phyloP scores from a whole-genome alignment of 53 echinoderm and acorn worm species.

The Zoroaster sp. region DNA sequence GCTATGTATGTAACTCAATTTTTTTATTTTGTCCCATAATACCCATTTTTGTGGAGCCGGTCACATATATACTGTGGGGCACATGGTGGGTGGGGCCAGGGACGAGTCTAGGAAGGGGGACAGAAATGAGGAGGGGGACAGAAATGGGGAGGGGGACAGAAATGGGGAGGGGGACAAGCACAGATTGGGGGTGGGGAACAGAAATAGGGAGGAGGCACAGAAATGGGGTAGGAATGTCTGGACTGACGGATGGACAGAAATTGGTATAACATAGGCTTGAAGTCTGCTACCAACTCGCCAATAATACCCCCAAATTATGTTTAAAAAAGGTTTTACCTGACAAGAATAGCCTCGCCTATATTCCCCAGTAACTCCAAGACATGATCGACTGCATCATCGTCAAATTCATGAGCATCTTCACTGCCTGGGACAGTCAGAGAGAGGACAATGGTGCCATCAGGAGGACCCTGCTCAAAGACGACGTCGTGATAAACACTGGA shows the following conservation, averaged over 20 bases:
- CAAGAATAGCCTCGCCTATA: constrained; percentile 79
- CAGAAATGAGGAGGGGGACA: too few species aligned
- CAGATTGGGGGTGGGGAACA: too few species aligned
- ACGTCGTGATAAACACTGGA: constrained; percentile 80
- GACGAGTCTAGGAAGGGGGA: too few species aligned
- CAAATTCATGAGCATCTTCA: constrained; percentile 66
- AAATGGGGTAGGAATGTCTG: not conserved
- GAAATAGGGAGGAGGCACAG: too few species aligned
- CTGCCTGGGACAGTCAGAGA: constrained; percentile 36
- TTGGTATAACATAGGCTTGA: not conserved
- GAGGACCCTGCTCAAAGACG: constrained; percentile 91
- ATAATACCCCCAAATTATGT: too few species aligned
- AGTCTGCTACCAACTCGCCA: not conserved
- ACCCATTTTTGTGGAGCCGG: too few species aligned
- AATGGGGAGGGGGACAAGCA: too few species aligned
- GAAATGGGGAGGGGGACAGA: too few species aligned
- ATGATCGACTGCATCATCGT: constrained; percentile 65
- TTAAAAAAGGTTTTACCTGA: constrained; percentile 68
- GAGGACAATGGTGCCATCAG: constrained; percentile 80
- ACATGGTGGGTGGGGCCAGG: too few species aligned
- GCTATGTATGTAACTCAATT: too few species aligned
- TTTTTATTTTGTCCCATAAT: too few species aligned
- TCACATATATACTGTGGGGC: too few species aligned
- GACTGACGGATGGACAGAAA: not conserved
- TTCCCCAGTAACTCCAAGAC: constrained; percentile 58